phyloP scores from a whole-genome alignment of 2,113 vertebrate species.

The Neomonachus schauinslandi region DNA sequence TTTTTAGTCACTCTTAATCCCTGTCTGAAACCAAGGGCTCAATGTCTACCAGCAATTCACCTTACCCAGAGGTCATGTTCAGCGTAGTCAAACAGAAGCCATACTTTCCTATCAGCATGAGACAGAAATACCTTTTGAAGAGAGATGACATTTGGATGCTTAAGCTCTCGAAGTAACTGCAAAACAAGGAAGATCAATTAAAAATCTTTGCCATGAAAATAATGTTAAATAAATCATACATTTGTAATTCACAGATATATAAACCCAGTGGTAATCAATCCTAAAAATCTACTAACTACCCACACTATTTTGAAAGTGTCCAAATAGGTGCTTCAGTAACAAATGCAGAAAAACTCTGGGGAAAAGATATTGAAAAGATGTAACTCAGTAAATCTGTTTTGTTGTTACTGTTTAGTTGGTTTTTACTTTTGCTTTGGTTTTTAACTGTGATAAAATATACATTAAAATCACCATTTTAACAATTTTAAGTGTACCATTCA shows the following conservation, averaged over 20 bases:
- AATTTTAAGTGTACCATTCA: not conserved
- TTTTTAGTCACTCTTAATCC: not conserved
- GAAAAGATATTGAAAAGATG: slow-evolving; percentile 27
- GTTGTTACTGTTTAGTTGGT: not conserved
- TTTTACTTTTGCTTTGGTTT: not conserved
- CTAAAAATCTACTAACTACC: not conserved
- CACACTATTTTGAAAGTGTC: not conserved
- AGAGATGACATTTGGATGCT: slow-evolving; percentile 99
- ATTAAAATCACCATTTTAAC: slow-evolving; percentile 17
- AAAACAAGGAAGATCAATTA: slow-evolving; percentile 83
- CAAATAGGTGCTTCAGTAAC: not conserved
- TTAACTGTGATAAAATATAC: not conserved
- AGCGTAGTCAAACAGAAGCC: slow-evolving; percentile 99
- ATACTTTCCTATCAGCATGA: slow-evolving; percentile 99
- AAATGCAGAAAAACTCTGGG: slow-evolving; percentile 18
- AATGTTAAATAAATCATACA: not conserved
- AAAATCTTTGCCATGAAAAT: slow-evolving; percentile 56
- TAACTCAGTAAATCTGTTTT: not conserved
- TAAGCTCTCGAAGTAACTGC: slow-evolving; percentile 97
- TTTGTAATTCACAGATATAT: slow-evolving; percentile 17
- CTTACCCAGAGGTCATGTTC: slow-evolving; percentile 99
- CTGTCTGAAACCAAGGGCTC: not conserved
- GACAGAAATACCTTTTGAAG: slow-evolving; percentile 99
- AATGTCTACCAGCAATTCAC: slow-evolving; percentile 54
- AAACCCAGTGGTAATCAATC: not conserved